Conservation (phyloP, 2,888 invertebrate species). For the Leptopterna dolabrata region DNA sequence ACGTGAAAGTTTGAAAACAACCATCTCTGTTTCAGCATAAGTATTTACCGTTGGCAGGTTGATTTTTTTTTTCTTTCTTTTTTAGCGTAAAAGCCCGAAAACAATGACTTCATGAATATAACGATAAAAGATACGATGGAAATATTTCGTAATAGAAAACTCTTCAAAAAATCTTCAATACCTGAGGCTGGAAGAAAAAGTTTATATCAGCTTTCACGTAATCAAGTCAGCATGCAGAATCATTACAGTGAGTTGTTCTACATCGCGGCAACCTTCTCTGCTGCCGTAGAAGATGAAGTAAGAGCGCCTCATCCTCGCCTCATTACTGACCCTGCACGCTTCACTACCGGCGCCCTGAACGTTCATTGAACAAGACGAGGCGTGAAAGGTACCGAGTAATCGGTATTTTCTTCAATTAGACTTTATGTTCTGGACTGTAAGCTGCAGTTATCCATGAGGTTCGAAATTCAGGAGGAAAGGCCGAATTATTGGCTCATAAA, state of each 20-base stretch:
- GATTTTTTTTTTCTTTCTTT: too few relatives aligned
- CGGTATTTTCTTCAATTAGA: conserved; percentile 10
- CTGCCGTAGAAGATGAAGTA: conserved; percentile 15
- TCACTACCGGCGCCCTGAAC: background rate
- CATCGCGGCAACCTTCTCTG: conserved; percentile 1
- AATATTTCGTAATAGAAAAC: background rate
- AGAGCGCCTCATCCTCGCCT: conserved; percentile 16
- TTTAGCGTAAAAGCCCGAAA: too few relatives aligned
- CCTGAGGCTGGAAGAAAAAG: conserved; percentile 3
- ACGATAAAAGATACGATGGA: background rate
- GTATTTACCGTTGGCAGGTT: too few relatives aligned
- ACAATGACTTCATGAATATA: too few relatives aligned
- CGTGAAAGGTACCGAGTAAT: conserved; percentile 15
- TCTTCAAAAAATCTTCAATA: background rate
- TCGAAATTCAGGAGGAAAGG: background rate
- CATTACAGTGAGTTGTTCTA: conserved; percentile 8
- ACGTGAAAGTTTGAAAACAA: too few relatives aligned
- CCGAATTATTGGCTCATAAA: background rate
- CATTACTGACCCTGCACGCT: conserved; percentile 8
- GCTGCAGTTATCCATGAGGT: background rate
- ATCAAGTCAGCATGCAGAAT: conserved; percentile 28
- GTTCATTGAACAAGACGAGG: conserved; percentile 22
- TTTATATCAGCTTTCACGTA: conserved; percentile 37
- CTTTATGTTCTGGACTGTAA: background rate
- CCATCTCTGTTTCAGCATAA: too few relatives aligned